Base-by-base conservation (phyloP, 2,888 invertebrate genomes). In the Conus canariensis region DNA sequence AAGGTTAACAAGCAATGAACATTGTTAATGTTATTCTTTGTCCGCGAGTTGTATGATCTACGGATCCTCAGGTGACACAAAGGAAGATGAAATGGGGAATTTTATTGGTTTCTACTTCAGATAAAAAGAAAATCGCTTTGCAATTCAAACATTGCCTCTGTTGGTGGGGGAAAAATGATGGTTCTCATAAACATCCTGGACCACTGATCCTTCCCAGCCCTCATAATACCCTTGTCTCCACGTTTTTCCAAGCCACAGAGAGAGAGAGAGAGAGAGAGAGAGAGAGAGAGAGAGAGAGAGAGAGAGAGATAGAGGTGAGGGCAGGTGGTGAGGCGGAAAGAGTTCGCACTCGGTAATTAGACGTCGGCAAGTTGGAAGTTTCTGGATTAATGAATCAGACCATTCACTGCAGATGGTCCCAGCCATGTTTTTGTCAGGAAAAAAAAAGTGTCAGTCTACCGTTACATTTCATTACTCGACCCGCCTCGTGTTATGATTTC, bases 331-430 rank as follows among this genome's bases (percentile, higher is more conserved):
- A 64, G 64, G 16, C 12, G 16, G 64, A 64, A 16, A 64, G 64
- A 70, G 70, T 7, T 14, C 2, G 25, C 77, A 80, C 30, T 45
- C 25, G 2, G 77, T 80, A 80, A 80, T 80, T 80, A 80, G 45
- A 80, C 30, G 25, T 30, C 2, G 77, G 25, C 77, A 80, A 30
- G 45, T 80, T 25, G 77, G 77, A 80, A 30, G 77, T 30, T 30
- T 80, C 30, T 80, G 30, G 77, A 80, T 80, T 80, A 80, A 80
- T 80, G 77, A 30, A 80, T 80, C 77, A 80, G 30, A 80, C 77
- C 77, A 30, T 80, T 80, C 77, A 80, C 14, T 45, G 77, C 77
- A 80, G 77, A 80, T 80, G 77, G 77, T 80, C 8, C 14, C 77
- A 25, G 25, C 77, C 30, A 6, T 74, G 22, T 74, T 80, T 80